A percentile compares a stretch with the other conserved stretches of the same genome.
Conservation (phyloP, 2,888 invertebrate genomes). For the Lordiphosa fenestrarum region DNA sequence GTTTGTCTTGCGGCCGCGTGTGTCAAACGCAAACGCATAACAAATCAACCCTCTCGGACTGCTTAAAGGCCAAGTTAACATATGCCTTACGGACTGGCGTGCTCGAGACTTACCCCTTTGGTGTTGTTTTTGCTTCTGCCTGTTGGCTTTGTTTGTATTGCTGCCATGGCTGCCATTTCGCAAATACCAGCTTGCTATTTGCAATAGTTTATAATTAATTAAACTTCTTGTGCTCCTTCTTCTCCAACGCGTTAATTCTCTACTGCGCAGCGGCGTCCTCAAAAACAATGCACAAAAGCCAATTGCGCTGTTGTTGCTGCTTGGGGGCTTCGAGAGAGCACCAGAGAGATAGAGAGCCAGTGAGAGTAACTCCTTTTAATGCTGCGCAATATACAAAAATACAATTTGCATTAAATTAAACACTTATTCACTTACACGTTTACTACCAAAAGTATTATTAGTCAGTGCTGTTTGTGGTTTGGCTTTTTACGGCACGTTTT, state of each 20-base stretch:
- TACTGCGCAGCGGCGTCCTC: conserved; percentile 62
- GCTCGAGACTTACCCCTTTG: conserved; percentile 65
- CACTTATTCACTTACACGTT: conserved; percentile 8
- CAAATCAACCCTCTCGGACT: conserved; percentile 49
- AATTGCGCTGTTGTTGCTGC: conserved; percentile 49
- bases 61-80: conserved; percentile 64
- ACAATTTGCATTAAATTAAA: conserved; percentile 19
- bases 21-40: conserved; percentile 36
- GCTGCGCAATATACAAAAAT: conserved; percentile 48
- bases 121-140: conserved; percentile 37
- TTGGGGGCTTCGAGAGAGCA: conserved; percentile 8
- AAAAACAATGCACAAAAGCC: conserved; percentile 47
- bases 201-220: conserved; percentile 20
- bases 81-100: not conserved
- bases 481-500: conserved; percentile 33
- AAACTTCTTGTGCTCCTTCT: conserved; percentile 13
- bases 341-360: not conserved
- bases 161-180: conserved; percentile 44
- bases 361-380: conserved; percentile 48
- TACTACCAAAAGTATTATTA: conserved; percentile 11
- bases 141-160: conserved; percentile 34
- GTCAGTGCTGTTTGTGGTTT: conserved; percentile 29
- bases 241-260: not conserved
- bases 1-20: conserved; percentile 25
- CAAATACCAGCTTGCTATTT: conserved; percentile 28